phyloP scores from a whole-genome alignment of 1,140 invertebrate genomes.

The Tetramorium simillimum region DNA sequence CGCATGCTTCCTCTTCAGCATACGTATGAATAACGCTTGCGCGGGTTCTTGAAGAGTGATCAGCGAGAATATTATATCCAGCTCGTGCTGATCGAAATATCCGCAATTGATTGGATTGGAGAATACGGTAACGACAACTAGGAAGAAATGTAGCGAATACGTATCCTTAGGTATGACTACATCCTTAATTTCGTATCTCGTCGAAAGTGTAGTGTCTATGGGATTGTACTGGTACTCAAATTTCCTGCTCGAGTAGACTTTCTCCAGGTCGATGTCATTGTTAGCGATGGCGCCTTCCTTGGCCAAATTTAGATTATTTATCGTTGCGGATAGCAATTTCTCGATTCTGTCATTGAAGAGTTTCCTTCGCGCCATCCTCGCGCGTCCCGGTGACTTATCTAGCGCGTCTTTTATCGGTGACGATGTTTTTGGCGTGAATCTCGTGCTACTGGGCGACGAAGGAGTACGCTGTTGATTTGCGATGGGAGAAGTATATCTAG shows the following conservation, averaged over 20 bases:
- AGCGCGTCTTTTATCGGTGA: not conserved
- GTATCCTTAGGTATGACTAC: slow-evolving; percentile 70
- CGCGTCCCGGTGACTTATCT: not conserved
- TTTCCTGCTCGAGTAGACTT: slow-evolving; percentile 70
- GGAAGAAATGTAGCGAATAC: slow-evolving; percentile 72
- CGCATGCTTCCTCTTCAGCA: slow-evolving; percentile 76
- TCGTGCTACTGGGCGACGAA: not conserved
- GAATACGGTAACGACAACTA: slow-evolving; percentile 74
- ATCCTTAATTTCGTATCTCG: slow-evolving; percentile 73
- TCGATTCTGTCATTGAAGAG: slow-evolving; percentile 52
- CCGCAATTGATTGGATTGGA: slow-evolving; percentile 79
- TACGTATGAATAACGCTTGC: slow-evolving; percentile 77
- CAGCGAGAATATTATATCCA: slow-evolving; percentile 74
- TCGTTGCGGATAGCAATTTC: slow-evolving; percentile 33
- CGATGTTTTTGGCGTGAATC: not conserved
- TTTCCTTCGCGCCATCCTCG: slow-evolving; percentile 48
- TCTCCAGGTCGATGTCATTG: slow-evolving; percentile 77
- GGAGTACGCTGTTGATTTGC: not conserved
- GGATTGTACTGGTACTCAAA: slow-evolving; percentile 66
- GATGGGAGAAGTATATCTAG: not conserved
- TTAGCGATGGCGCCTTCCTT: slow-evolving; percentile 69
- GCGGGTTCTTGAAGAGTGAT: slow-evolving; percentile 70
- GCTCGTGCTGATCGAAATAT: slow-evolving; percentile 78
- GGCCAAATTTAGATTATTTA: slow-evolving; percentile 78
- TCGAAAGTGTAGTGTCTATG: slow-evolving; percentile 52